Evolutionary conservation across 92 coral and sea anemone species (phyloP).

Genomic region (Palythoa heliodiscus): DNA sequence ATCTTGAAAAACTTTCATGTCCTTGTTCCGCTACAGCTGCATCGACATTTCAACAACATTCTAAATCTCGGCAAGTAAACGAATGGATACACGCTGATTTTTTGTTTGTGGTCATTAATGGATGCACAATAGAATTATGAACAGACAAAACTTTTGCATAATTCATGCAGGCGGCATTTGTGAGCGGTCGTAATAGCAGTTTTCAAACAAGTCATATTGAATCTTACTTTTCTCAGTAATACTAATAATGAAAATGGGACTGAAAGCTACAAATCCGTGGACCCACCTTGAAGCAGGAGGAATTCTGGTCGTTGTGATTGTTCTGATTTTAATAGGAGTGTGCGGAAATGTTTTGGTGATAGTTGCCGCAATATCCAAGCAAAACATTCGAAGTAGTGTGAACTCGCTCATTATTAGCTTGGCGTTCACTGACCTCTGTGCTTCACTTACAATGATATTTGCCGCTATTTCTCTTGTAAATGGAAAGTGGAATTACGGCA

Average conservation of each 20-base stretch:
- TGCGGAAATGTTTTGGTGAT: conserved; percentile 53
- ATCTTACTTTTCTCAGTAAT: neutral
- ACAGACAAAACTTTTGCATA: neutral
- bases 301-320: conserved; percentile 23
- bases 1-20: neutral
- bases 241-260: neutral
- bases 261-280: conserved; percentile 1
- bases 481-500: conserved; percentile 47
- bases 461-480: conserved; percentile 28
- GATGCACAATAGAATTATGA: neutral
- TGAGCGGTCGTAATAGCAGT: neutral
- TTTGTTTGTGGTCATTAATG: neutral
- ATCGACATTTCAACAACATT: neutral
- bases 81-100: neutral
- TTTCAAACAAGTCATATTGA: neutral
- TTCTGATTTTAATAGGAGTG: conserved; percentile 44
- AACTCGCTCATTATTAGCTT: conserved; percentile 50
- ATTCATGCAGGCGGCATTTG: neutral
- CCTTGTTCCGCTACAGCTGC: neutral
- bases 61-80: neutral
- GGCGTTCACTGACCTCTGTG: conserved; percentile 48
- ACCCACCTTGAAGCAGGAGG: neutral
- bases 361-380: conserved; percentile 31
- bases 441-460: conserved; percentile 36
- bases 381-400: conserved; percentile 39